Base-by-base conservation (phyloP, 2,113 vertebrate genomes). In the Triplophysa siluroides region DNA sequence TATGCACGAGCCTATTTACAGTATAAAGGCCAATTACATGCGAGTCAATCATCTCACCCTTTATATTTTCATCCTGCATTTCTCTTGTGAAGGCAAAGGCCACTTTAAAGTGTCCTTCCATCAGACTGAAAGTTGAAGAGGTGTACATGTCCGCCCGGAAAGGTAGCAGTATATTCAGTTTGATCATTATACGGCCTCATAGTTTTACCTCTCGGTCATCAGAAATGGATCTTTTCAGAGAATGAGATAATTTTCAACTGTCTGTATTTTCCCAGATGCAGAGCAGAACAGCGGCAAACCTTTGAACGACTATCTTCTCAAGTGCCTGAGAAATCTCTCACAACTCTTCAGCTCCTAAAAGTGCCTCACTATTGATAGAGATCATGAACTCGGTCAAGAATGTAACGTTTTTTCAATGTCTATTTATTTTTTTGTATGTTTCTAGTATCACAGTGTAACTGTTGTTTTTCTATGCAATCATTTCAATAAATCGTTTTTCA, bases 41-140 rank as follows among this genome's bases (percentile, higher is more conserved):
- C 0, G 18, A n/a, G 9, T 33, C 50, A 29, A 58, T 19, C 26
- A 5, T 33, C 62, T 76, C 12, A 65, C 26, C 4, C 23, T 63
- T 29, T 66, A 56, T 85, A 9, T 54, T 76, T n/a, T 52, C 67
- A 72, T 87, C 80, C 72, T 79, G 63, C 56, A 52, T 87, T 0
- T 58, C 85, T 47, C 67, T 70, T 82, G 21, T 83, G 66, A 89
- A 99, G 98, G 98, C 96, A 69, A 99, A 96, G 91, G 93, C 94
- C 47, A 91, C 89, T 87, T 91, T 99, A 92, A 99, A 96, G 91
- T 96, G 93, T 87, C 94, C 95, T 61, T 94, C 93, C 18, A 88
- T 98, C 89, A 95, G 92, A 87, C 88, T 95, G 87, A 95, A 88
- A 92, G 91, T 99, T 79, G 94, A 98, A 78, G 94, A 95, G 78